Evolutionary conservation across 2,113 vertebrate species (phyloP).

Genomic region (Pyrgilauda ruficollis): DNA sequence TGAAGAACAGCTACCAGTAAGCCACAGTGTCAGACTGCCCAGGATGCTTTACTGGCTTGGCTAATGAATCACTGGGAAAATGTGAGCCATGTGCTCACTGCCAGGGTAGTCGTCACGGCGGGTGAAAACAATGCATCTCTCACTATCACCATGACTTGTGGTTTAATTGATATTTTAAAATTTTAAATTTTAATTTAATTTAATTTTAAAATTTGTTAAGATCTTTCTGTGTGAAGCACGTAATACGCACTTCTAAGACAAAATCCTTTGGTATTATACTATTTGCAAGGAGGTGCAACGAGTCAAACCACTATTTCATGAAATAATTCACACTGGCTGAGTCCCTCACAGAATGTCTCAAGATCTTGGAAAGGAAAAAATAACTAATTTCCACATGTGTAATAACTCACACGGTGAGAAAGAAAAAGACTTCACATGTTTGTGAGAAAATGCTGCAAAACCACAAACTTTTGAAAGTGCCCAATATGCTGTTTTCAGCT

Average conservation of each 20-base stretch:
- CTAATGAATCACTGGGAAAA: constrained; percentile 45
- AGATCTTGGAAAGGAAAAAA: constrained; percentile 8
- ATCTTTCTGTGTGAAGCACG: neutral
- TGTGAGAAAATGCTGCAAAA: constrained; percentile 38
- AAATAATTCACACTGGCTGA: constrained; percentile 23
- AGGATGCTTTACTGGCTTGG: neutral
- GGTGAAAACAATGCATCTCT: neutral
- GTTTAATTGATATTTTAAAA: neutral
- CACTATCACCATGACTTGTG: neutral
- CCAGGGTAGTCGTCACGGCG: neutral
- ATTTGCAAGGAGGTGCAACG: neutral
- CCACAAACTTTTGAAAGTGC: constrained; percentile 26
- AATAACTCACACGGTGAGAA: constrained; percentile 13
- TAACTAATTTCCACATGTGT: constrained; percentile 28
- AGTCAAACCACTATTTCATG: neutral
- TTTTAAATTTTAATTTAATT: neutral
- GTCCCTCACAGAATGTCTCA: constrained; percentile 19
- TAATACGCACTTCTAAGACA: neutral
- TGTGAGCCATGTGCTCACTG: neutral
- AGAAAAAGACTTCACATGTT: constrained; percentile 12
- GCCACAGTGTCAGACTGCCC: neutral
- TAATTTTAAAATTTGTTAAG: neutral
- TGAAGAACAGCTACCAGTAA: constrained; percentile 34
- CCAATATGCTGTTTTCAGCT: constrained; percentile 21
- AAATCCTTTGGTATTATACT: neutral